A percentile compares a stretch with the other conserved stretches of the same genome.
phyloP scores from a whole-genome alignment of 2,888 invertebrate genomes.

The Anarsia innoxiella region DNA sequence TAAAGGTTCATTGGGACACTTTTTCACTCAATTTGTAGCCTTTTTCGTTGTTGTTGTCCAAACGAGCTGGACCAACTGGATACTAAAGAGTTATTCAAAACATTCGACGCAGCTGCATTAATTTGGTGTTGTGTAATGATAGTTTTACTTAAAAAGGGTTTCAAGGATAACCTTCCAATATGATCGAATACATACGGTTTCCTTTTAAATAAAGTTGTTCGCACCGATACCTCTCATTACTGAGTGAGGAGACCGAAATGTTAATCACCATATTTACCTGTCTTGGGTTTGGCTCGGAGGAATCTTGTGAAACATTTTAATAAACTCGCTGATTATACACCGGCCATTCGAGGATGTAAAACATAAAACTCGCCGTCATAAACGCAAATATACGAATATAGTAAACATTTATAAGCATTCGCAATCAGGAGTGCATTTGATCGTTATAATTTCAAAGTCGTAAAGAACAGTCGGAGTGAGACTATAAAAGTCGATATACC shows the following conservation, averaged over 20 bases:
- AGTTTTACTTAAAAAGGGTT: conserved; percentile 24
- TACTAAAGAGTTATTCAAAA: conserved; percentile 30
- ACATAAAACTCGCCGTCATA: conserved; percentile 22
- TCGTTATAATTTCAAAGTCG: conserved; percentile 29
- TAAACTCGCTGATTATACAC: conserved; percentile 47
- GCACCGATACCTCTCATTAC: conserved; percentile 54
- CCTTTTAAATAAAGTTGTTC: conserved; percentile 62
- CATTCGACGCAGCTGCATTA: conserved; percentile 26
- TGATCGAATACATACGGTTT: conserved; percentile 44
- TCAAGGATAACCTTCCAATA: conserved; percentile 19
- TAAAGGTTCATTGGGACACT: conserved; percentile 50
- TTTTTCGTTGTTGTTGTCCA: conserved; percentile 37
- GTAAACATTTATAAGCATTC: conserved; percentile 31
- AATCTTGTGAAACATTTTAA: conserved; percentile 53
- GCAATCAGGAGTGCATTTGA: conserved; percentile 31
- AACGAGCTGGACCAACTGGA: conserved; percentile 23
- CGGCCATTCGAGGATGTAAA: conserved; percentile 43
- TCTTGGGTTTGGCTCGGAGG: conserved; percentile 34
- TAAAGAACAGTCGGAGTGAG: conserved; percentile 37
- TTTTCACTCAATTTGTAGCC: conserved; percentile 53
- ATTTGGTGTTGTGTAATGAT: conserved; percentile 36
- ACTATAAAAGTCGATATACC: conserved; percentile 48
- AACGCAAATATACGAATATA: conserved; percentile 26
- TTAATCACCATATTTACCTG: conserved; percentile 58
- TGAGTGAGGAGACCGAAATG: conserved; percentile 38